These are phyloP conservation scores for Pogonomyrmex californicus DNA, from an alignment of 1,140 invertebrate species.

Conservation along the genomic window DNA sequence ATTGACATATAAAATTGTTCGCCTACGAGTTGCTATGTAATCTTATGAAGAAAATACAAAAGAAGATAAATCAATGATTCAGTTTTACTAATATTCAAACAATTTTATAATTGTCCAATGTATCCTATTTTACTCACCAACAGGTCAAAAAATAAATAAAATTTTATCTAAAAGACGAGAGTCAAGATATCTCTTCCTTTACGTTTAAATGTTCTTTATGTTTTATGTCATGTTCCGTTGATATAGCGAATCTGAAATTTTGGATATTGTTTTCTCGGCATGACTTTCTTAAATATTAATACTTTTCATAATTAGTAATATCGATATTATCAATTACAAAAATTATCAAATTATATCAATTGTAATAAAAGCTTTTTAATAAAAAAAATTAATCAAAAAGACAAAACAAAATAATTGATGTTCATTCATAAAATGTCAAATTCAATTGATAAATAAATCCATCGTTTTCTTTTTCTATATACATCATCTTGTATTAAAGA, in stretches of 20 bases:
- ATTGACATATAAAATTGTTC: background rate
- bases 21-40: background rate
- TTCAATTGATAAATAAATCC: background rate
- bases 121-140: background rate
- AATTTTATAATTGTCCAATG: no score
- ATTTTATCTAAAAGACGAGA: background rate
- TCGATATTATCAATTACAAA: background rate
- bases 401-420: background rate
- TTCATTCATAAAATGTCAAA: background rate
- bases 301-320: background rate
- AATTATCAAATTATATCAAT: constrained; percentile 3
- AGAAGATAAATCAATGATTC: background rate
- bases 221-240: no score
- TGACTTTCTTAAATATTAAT: background rate
- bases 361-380: background rate
- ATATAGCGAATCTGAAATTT: background rate
- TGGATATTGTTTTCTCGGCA: background rate
- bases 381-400: background rate
- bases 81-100: background rate
- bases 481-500: background rate
- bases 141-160: background rate
- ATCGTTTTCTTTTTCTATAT: background rate
- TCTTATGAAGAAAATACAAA: background rate
- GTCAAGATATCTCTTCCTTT: background rate
- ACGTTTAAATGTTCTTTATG: background rate